Evolutionary conservation across 1,140 invertebrate species (phyloP).

Genomic region (Galleria mellonella): DNA sequence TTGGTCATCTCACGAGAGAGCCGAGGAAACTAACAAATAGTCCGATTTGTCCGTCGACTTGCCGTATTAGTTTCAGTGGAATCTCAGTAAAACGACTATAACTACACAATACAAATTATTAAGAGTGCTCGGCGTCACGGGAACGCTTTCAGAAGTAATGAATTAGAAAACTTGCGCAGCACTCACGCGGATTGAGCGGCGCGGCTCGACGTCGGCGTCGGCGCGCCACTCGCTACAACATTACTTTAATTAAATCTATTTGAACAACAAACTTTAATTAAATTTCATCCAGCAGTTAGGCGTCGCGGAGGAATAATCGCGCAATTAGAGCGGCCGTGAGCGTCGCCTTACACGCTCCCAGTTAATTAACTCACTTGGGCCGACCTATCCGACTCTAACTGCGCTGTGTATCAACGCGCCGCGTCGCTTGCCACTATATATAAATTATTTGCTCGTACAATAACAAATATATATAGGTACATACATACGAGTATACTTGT

Average conservation of each 20-base stretch:
- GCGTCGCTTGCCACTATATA: too few species aligned
- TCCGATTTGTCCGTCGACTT: background rate
- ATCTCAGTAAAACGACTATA: conserved; percentile 47
- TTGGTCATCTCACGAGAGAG: conserved; percentile 13
- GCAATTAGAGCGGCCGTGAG: conserved; percentile 73
- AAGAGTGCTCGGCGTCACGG: conserved; percentile 70
- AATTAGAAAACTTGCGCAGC: conserved; percentile 74
- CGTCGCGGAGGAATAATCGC: conserved; percentile 73
- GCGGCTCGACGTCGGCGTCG: conserved; percentile 31
- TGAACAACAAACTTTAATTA: conserved; percentile 75
- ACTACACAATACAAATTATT: conserved; percentile 73
- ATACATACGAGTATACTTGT: too few species aligned
- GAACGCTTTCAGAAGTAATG: conserved; percentile 73
- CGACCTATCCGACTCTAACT: conserved; percentile 37
- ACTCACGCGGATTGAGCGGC: conserved; percentile 70
- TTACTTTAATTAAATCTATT: conserved; percentile 75
- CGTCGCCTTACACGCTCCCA: conserved; percentile 69
- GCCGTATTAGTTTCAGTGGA: conserved; percentile 19
- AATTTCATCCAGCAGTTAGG: conserved; percentile 74
- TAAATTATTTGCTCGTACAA: too few species aligned
- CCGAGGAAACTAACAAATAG: conserved; percentile 5
- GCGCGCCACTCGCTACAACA: conserved; percentile 63
- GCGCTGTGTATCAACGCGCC: conserved; percentile 28
- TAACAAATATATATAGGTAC: too few species aligned
- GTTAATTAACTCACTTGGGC: conserved; percentile 71